These are phyloP conservation scores for Rotaria socialis DNA, from an alignment of 2,888 invertebrate species.

Conservation along the genomic window DNA sequence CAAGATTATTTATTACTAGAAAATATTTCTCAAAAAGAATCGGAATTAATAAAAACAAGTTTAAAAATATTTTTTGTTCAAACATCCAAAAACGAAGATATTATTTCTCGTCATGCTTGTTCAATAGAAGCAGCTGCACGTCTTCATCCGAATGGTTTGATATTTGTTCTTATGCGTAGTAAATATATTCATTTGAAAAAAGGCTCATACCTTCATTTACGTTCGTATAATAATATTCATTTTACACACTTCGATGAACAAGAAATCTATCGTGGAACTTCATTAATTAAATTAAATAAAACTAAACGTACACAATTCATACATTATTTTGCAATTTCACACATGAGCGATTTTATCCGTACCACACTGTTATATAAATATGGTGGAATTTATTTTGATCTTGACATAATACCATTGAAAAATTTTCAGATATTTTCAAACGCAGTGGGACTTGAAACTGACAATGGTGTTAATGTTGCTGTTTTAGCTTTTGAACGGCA, in stretches of 20 bases:
- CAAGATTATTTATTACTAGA: not conserved
- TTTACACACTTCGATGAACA: conserved; percentile 25
- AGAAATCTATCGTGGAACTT: not conserved
- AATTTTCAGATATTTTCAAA: not conserved
- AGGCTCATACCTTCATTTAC: not conserved
- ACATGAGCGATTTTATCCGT: conserved; percentile 1
- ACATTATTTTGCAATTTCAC: not conserved
- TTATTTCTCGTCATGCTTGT: conserved; percentile 6
- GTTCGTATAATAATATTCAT: not conserved
- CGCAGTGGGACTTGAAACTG: not conserved
- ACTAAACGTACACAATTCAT: not conserved
- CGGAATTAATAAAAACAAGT: not conserved
- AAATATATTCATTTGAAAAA: conserved; percentile 19
- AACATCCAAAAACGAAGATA: conserved; percentile 28
- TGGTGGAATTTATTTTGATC: conserved; percentile 36
- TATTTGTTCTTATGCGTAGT: conserved; percentile 5
- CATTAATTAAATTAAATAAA: not conserved
- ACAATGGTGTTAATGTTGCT: not conserved
- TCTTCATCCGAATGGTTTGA: not conserved
- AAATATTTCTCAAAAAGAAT: not conserved
- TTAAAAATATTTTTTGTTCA: conserved; percentile 8
- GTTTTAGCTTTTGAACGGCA: conserved; percentile 11
- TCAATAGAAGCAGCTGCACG: conserved; percentile 30
- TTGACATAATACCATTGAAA: conserved; percentile 21
- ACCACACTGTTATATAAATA: conserved; percentile 28